Conservation (phyloP, 2,113 vertebrate species). For the Caracal caracal region DNA sequence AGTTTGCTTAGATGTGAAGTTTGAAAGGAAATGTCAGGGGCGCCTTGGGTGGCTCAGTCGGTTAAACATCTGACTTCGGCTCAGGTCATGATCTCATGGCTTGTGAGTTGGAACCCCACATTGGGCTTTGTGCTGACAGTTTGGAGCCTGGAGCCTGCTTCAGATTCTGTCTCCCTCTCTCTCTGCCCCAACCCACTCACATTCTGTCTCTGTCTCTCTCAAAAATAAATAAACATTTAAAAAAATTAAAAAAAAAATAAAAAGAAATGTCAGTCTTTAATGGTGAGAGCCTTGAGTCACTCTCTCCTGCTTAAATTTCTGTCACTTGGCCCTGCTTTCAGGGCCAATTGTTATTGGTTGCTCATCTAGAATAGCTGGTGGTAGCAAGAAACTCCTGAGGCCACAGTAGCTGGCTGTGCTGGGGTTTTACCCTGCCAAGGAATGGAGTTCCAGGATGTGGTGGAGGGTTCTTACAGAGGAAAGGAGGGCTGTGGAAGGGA, state of each 20-base stretch:
- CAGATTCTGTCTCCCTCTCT: too few species aligned
- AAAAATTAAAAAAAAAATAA: neutral
- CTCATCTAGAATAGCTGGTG: neutral
- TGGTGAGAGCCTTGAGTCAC: neutral
- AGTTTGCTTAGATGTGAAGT: neutral
- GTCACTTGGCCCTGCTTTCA: neutral
- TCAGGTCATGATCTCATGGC: too few species aligned
- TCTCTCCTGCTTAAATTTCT: neutral
- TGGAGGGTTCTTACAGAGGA: neutral
- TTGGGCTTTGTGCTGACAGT: too few species aligned
- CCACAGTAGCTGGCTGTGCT: neutral
- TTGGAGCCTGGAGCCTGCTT: too few species aligned
- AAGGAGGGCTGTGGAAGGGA: neutral
- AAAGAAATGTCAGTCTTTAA: conserved; percentile 37
- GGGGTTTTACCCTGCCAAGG: neutral
- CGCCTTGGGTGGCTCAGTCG: too few species aligned
- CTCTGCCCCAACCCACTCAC: too few species aligned
- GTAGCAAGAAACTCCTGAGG: neutral
- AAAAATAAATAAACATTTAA: too few species aligned
- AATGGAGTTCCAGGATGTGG: neutral
- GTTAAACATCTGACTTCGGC: too few species aligned
- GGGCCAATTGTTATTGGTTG: neutral
- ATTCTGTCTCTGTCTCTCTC: too few species aligned
- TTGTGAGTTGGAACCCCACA: too few species aligned
- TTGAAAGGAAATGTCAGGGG: conserved; percentile 7